Percentiles rank a stretch among this genome's conserved stretches.
Conservation (phyloP, 2,888 invertebrate species). For the Spilosoma lubricipeda region DNA sequence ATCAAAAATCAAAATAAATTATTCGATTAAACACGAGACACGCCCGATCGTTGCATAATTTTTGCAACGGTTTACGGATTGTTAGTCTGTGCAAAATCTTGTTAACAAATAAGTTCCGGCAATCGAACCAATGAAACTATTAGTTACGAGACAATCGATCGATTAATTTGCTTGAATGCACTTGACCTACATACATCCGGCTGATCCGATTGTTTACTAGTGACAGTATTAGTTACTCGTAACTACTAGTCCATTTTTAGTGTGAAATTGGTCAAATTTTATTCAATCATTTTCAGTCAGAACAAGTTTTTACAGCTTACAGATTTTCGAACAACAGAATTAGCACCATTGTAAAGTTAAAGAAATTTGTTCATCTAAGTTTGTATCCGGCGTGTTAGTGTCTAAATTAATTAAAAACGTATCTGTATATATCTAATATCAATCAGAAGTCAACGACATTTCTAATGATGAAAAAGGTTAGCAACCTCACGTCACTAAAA, state of each 20-base stretch:
- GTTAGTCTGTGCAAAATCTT: slow-evolving; percentile 25
- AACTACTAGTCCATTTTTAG: too few species aligned
- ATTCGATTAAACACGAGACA: not conserved
- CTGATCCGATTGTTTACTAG: slow-evolving; percentile 16
- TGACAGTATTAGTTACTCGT: slow-evolving; percentile 23
- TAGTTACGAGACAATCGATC: slow-evolving; percentile 36
- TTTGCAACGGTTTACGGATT: slow-evolving; percentile 10
- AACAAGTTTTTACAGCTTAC: too few species aligned
- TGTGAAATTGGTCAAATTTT: too few species aligned
- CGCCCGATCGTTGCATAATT: slow-evolving; percentile 21
- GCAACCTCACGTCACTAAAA: not conserved
- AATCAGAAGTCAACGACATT: not conserved
- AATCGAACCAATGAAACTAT: slow-evolving; percentile 16
- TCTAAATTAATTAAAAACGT: not conserved
- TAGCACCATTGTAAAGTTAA: too few species aligned
- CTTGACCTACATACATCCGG: slow-evolving; percentile 53
- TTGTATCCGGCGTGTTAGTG: not conserved
- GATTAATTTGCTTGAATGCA: slow-evolving; percentile 38
- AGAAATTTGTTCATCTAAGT: too few species aligned
- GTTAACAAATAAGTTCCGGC: slow-evolving; percentile 42
- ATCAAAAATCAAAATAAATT: not conserved
- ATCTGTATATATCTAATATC: too few species aligned
- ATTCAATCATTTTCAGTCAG: too few species aligned
- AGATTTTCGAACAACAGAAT: too few species aligned
- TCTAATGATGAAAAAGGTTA: not conserved